phyloP scores from a whole-genome alignment of 2,113 vertebrate genomes.

The Athene noctua region DNA sequence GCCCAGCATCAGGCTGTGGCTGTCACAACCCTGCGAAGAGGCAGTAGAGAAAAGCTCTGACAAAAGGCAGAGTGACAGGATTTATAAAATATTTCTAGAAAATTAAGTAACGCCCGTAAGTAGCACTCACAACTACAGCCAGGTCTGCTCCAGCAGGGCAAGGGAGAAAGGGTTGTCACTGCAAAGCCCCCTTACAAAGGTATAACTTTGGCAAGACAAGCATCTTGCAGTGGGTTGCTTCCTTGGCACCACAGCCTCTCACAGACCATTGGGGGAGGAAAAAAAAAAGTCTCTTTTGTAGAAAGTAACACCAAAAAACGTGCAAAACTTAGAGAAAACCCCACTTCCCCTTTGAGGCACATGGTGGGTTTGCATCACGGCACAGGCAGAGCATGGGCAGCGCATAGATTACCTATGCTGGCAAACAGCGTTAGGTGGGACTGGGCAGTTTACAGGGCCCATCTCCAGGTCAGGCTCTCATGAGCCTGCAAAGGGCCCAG shows the following conservation, averaged over 20 bases:
- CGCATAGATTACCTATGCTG: rapidly evolving
- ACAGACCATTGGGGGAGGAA: not conserved
- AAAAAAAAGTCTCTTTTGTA: not conserved
- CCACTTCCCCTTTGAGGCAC: rapidly evolving
- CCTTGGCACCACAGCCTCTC: not conserved
- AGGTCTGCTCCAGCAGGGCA: not conserved
- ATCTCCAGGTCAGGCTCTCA: not conserved
- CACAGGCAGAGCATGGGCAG: not conserved
- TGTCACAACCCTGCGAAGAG: not conserved
- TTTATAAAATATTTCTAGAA: not conserved
- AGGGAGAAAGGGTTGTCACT: not conserved
- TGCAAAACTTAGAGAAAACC: not conserved
- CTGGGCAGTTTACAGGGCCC: rapidly evolving
- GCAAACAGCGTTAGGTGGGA: not conserved
- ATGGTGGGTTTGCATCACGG: rapidly evolving
- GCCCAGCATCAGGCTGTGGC: rapidly evolving
- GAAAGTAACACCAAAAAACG: not conserved
- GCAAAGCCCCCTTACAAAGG: not conserved
- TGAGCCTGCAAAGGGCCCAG: rapidly evolving
- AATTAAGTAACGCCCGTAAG: not conserved
- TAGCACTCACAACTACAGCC: not conserved
- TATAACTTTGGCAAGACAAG: not conserved
- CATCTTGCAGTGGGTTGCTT: not conserved
- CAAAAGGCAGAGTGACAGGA: not conserved
- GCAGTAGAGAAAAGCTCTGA: not conserved